A percentile compares a stretch with the other conserved stretches of the same genome.
phyloP scores from a whole-genome alignment of 1,140 invertebrate genomes.

The Ceratina calcarata region DNA sequence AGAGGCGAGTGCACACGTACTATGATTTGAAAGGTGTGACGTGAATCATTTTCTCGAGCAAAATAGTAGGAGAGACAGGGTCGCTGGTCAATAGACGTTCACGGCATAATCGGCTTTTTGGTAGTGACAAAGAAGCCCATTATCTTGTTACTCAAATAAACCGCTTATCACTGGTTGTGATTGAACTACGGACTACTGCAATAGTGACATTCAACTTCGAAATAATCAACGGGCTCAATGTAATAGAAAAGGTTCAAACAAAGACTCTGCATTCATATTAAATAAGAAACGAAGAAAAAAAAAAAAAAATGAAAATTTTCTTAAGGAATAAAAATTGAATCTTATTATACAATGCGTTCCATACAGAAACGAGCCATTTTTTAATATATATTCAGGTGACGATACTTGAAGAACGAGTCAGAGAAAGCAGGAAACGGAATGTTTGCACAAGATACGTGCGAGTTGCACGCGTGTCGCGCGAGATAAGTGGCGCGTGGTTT shows the following conservation, averaged over 20 bases:
- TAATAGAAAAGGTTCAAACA: background rate
- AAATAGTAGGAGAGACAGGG: slow-evolving; percentile 29
- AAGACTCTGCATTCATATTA: too few species aligned
- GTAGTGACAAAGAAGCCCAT: slow-evolving; percentile 70
- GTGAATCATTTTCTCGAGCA: slow-evolving; percentile 37
- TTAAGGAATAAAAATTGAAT: background rate
- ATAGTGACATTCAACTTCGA: slow-evolving; percentile 35
- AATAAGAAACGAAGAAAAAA: too few species aligned
- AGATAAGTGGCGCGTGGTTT: slow-evolving; percentile 51
- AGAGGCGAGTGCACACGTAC: background rate
- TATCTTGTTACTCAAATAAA: slow-evolving; percentile 76
- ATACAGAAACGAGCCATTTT: background rate
- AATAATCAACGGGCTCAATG: background rate
- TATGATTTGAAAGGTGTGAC: slow-evolving; percentile 19
- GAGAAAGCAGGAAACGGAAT: background rate
- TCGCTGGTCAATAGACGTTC: slow-evolving; percentile 52
- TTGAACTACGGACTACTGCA: slow-evolving; percentile 50
- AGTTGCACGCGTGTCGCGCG: slow-evolving; percentile 24
- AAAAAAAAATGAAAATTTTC: background rate
- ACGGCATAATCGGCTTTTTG: slow-evolving; percentile 68
- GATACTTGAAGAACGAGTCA: background rate
- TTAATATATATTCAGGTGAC: background rate
- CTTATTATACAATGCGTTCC: background rate
- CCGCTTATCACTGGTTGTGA: slow-evolving; percentile 60
- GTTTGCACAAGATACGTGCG: background rate